Conservation (phyloP, 2,888 invertebrate genomes). For the Amiota minor region DNA sequence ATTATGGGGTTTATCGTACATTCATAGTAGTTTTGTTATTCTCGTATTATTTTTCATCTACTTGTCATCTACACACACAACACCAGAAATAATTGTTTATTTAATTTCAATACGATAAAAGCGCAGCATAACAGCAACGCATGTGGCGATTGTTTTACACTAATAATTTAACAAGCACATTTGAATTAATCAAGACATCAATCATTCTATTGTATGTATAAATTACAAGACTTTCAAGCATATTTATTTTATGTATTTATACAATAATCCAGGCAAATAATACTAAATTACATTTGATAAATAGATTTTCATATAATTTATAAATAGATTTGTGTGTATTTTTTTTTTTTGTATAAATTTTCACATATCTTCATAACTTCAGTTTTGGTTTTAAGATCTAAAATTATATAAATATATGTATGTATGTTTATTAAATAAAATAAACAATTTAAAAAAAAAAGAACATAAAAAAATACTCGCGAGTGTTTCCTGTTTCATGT, state of each 20-base stretch:
- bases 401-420: neutral
- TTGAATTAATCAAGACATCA: neutral
- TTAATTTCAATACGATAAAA: neutral
- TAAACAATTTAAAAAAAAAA: neutral
- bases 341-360: neutral
- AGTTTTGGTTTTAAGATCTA: no score
- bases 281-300: conserved; percentile 1
- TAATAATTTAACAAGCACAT: conserved; percentile 11
- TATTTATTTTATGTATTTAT: neutral
- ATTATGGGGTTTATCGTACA: neutral
- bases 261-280: no score
- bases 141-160: neutral
- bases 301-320: neutral
- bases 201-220: neutral
- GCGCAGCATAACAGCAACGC: no score
- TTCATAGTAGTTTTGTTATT: neutral
- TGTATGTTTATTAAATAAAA: neutral
- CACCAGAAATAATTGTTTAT: neutral
- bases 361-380: neutral
- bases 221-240: neutral
- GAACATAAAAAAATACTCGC: no score
- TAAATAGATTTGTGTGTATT: neutral
- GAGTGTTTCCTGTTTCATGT: no score
- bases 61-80: no score
- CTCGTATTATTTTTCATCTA: no score